These are phyloP conservation scores for Syngnathoides biaculeatus DNA, from an alignment of 2,113 vertebrate species.

Conservation along the genomic window DNA sequence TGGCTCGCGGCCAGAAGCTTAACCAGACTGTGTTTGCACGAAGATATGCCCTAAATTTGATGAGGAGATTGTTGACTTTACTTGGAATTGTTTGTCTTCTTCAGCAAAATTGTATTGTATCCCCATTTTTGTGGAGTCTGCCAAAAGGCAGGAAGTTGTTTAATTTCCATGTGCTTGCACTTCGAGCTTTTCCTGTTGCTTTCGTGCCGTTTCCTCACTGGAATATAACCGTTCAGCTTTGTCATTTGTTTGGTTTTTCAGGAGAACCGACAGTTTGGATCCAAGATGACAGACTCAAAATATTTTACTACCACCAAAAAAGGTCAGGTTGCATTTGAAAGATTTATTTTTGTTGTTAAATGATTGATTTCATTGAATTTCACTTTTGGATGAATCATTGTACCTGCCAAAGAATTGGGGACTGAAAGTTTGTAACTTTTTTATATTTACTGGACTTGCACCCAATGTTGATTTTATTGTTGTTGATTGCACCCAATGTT, in stretches of 20 bases:
- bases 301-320: slow-evolving; percentile 99
- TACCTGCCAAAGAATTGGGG: not conserved
- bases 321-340: slow-evolving; percentile 71
- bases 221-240: slow-evolving; percentile 10
- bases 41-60: too few species aligned
- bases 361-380: not conserved
- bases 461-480: too few species aligned
- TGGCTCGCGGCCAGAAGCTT: too few species aligned
- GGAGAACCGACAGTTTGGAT: slow-evolving; percentile 76
- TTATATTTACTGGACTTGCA: not conserved
- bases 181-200: slow-evolving; percentile 62
- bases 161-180: slow-evolving; percentile 57
- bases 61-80: slow-evolving; percentile 25
- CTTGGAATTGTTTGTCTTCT: slow-evolving; percentile 7
- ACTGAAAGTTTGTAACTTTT: not conserved
- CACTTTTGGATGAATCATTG: not conserved
- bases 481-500: not conserved
- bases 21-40: too few species aligned
- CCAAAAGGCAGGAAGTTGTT: slow-evolving; percentile 57
- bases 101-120: slow-evolving; percentile 43
- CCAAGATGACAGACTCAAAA: slow-evolving; percentile 97
- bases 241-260: slow-evolving; percentile 38
- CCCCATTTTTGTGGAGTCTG: slow-evolving; percentile 22
- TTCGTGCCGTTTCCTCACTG: slow-evolving; percentile 29
- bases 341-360: not conserved